Evolutionary conservation across 1,140 invertebrate genomes (phyloP).

Genomic region (Paraescarpia echinospica): DNA sequence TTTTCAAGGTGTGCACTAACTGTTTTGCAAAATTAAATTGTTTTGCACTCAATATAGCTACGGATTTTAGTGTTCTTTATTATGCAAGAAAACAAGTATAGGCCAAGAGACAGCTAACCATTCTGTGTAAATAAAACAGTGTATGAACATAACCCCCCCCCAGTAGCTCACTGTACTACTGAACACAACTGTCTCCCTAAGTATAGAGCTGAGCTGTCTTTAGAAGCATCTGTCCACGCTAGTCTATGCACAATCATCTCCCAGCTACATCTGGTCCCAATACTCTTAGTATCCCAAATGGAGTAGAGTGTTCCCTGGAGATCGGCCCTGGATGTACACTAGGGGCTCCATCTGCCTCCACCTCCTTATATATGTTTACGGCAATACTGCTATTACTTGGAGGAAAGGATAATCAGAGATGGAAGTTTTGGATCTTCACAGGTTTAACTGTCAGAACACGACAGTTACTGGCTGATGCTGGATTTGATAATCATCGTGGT

Average conservation of each 20-base stretch:
- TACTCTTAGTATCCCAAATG: not conserved
- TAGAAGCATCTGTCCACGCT: not conserved
- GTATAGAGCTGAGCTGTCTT: not conserved
- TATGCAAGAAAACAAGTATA: not conserved
- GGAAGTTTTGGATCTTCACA: not conserved
- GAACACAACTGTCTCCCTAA: not conserved
- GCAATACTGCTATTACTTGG: not conserved
- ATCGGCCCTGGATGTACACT: not conserved
- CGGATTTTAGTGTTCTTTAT: not conserved
- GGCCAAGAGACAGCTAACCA: not conserved
- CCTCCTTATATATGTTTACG: not conserved
- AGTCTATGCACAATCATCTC: not conserved
- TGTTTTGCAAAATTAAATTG: not conserved
- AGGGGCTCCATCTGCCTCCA: not conserved
- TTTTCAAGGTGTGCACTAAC: not conserved
- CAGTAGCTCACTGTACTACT: not conserved
- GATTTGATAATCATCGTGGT: too few relatives aligned
- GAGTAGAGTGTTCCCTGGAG: not conserved
- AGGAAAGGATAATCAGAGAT: not conserved
- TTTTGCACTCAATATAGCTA: not conserved
- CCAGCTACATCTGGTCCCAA: not conserved
- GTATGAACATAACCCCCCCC: not conserved
- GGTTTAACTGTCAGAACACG: too few relatives aligned
- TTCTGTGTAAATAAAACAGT: not conserved
- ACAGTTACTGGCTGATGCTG: too few relatives aligned